A percentile compares a stretch with the other conserved stretches of the same genome.
phyloP scores from a whole-genome alignment of 2,113 vertebrate genomes.

The Pseudopodoces humilis region DNA sequence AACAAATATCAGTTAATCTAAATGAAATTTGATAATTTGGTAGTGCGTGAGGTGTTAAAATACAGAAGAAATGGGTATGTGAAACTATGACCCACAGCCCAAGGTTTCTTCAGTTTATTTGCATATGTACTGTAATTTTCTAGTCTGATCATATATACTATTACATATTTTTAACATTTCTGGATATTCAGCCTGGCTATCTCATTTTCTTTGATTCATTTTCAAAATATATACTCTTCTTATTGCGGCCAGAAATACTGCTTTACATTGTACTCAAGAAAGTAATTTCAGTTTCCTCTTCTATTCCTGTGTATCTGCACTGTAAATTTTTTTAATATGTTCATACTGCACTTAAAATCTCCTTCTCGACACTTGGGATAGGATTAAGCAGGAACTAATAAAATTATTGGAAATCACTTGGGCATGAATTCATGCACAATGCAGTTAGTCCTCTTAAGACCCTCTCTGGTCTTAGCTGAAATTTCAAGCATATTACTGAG shows the following conservation, averaged over 20 bases:
- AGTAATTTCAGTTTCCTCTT: not conserved
- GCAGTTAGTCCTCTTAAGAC: not conserved
- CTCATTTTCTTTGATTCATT: not conserved
- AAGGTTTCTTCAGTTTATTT: not conserved
- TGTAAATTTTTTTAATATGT: not conserved
- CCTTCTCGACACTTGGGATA: not conserved
- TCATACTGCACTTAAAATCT: not conserved
- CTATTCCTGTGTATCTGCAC: not conserved
- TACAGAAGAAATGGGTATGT: not conserved
- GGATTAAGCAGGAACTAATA: not conserved
- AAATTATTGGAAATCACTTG: not conserved
- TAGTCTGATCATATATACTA: not conserved
- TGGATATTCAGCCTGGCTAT: not conserved
- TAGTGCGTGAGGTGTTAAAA: not conserved
- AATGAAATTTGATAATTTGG: conserved; percentile 7
- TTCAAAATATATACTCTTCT: not conserved
- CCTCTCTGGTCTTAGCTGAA: not conserved
- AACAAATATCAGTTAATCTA: not conserved
- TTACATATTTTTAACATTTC: not conserved
- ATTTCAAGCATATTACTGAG: conserved; percentile 7
- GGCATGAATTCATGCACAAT: not conserved
- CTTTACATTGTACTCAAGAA: not conserved
- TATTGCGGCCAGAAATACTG: not conserved
- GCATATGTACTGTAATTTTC: not conserved
- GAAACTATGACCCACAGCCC: not conserved